Evolutionary conservation across 2,797 vertebrate species (phyloP).

Genomic region (Odontamblyopus rebecca): DNA sequence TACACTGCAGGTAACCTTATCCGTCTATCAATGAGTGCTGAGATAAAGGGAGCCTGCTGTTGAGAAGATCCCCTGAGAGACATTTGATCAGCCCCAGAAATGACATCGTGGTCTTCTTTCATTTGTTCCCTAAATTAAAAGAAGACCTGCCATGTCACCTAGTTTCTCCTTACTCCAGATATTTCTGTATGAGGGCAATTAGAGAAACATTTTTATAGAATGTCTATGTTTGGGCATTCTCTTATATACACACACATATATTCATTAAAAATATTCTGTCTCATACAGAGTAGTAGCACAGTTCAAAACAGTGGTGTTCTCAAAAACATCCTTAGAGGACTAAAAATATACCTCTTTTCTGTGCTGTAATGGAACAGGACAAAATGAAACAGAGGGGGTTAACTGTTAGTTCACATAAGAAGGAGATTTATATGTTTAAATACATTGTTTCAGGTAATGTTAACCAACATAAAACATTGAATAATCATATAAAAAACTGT

Average conservation of each 20-base stretch:
- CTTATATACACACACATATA: neutral
- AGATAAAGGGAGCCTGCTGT: constrained; percentile 55
- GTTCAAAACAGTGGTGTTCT: constrained; percentile 64
- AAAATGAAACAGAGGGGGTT: constrained; percentile 78
- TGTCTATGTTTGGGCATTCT: neutral
- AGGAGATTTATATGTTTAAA: neutral
- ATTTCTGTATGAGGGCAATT: constrained; percentile 77
- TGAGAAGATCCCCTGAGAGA: constrained; percentile 59
- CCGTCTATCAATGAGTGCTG: constrained; percentile 61
- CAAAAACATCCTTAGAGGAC: constrained; percentile 36
- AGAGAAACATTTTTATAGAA: constrained; percentile 70
- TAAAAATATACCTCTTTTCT: constrained; percentile 89
- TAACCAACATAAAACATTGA: neutral
- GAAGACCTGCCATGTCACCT: constrained; percentile 81
- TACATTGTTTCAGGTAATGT: neutral
- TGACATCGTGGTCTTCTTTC: constrained; percentile 76
- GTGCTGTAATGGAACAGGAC: constrained; percentile 83
- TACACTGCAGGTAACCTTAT: constrained; percentile 59
- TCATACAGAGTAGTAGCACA: constrained; percentile 79
- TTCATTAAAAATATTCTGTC: constrained; percentile 38
- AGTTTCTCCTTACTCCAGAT: constrained; percentile 80
- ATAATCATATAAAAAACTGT: too few species aligned
- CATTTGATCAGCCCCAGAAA: constrained; percentile 71
- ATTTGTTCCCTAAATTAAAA: constrained; percentile 71
- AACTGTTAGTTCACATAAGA: constrained; percentile 41